Evolutionary conservation across 2,113 vertebrate species (phyloP), one percentile per base, ranked within the genome.

Genomic region (Brachirus orientalis): DNA sequence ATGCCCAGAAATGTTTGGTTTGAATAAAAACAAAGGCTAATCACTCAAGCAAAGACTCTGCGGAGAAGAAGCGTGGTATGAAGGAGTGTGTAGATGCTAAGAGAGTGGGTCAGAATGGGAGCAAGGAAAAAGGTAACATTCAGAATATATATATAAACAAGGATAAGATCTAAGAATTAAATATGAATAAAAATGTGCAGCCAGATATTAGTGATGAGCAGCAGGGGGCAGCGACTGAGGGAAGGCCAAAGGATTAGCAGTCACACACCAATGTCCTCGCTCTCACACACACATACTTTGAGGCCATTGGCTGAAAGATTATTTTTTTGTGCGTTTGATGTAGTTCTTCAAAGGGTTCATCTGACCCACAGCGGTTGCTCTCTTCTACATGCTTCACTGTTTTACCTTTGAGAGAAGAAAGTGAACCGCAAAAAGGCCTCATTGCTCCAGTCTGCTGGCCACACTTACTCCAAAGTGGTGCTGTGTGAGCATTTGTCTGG

Each of bases 261-360:
- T 75, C 46, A 38, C 72, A 88, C 79, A 80, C 83, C 71, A 75
- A 28, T 28, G 28, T 28, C 28, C 28, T 28, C 2, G 28, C 28
- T 28, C 28, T 28, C 28, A 45, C 43, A 66, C 51, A 56, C 41
- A 28, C 38, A 45, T 17, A 63, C 82, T 73, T 81, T 69, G 69
- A 75, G 66, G 66, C 77, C 71, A 67, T 66, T 74, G 64, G 82
- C 83, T 67, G 63, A 55, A 52, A 72, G 83, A 86, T 66, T 85
- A 71, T 89, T 86, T 66, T n/a, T 83, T 52, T 70, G 62, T 88
- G 79, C 88, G 80, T 90, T 90, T 90, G 92, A 93, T 93, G 90
- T 89, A 86, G 28, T 87, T 88, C 90, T 90, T 91, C 89, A 92
- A 91, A 92, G 86, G 76, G 62, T 80, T 73, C 69, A 74, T 75